A percentile compares a stretch with the other conserved stretches of the same genome.
These are phyloP conservation scores for Dasypogon diadema DNA, from an alignment of 2,888 invertebrate genomes.

Conservation along the genomic window DNA sequence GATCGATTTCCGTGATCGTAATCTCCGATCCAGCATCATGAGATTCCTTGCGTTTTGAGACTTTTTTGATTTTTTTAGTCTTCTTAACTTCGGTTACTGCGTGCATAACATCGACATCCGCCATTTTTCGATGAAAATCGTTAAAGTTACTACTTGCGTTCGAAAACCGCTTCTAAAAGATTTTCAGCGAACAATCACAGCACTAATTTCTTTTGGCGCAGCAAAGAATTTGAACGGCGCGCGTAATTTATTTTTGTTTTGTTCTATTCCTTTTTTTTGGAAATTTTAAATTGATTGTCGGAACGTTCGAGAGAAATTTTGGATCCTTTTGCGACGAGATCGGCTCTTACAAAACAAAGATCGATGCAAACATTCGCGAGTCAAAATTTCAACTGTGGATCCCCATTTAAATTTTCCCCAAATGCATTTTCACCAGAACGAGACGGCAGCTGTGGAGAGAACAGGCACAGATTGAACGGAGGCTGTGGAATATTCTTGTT, in stretches of 20 bases:
- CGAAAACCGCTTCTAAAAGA: neutral
- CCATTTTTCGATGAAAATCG: constrained; percentile 73
- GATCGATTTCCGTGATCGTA: constrained; percentile 84
- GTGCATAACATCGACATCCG: constrained; percentile 91
- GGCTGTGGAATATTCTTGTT: constrained; percentile 38
- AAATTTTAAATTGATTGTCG: neutral
- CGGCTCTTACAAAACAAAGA: constrained; percentile 53
- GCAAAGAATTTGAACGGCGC: neutral
- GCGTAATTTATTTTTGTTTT: neutral
- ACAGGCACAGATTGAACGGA: neutral
- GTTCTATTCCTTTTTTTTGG: neutral
- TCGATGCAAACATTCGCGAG: constrained; percentile 65
- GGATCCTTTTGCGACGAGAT: constrained; percentile 31
- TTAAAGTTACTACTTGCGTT: neutral
- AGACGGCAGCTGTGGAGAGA: constrained; percentile 9
- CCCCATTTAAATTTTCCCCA: constrained; percentile 58
- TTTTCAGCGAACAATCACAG: neutral
- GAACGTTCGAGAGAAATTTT: constrained; percentile 32
- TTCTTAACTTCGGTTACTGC: constrained; percentile 86
- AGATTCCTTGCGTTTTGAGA: constrained; percentile 84
- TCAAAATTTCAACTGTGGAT: constrained; percentile 66
- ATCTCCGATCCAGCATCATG: constrained; percentile 82
- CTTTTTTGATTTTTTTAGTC: constrained; percentile 92
- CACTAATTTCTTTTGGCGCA: too few relatives aligned
- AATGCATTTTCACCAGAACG: constrained; percentile 54